phyloP scores from a whole-genome alignment of 2,797 vertebrate genomes.

The Pseudochromis fuscus region DNA sequence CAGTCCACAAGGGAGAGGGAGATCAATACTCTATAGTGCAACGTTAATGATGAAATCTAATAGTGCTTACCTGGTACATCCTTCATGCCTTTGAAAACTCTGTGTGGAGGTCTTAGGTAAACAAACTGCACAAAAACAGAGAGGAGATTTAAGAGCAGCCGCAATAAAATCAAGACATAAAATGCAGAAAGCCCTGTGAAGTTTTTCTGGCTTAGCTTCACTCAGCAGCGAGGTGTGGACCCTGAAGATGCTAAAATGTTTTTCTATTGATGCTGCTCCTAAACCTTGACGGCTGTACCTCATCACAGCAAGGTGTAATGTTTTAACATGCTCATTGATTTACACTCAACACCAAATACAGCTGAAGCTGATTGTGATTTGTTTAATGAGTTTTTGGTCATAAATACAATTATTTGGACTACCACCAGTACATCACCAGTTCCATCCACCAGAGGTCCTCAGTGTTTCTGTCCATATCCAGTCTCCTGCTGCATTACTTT shows the following conservation, averaged over 20 bases:
- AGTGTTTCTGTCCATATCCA: too few species aligned
- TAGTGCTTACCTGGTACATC: constrained; percentile 64
- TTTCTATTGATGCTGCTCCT: too few species aligned
- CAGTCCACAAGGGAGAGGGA: background rate
- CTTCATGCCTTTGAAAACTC: constrained; percentile 65
- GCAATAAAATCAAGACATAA: background rate
- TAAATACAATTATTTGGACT: too few species aligned
- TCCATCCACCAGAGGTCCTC: too few species aligned
- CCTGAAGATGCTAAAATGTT: too few species aligned
- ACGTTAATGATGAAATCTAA: constrained; percentile 4
- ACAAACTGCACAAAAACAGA: constrained; percentile 79
- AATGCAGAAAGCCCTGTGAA: constrained; percentile 2
- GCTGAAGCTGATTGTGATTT: too few species aligned
- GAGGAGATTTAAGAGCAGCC: constrained; percentile 13
- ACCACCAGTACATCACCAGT: too few species aligned
- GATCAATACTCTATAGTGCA: constrained; percentile 2
- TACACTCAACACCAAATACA: too few species aligned
- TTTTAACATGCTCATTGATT: background rate
- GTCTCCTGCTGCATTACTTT: too few species aligned
- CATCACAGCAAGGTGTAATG: too few species aligned
- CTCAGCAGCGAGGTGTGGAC: background rate
- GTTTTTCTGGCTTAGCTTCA: background rate
- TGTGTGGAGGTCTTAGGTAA: constrained; percentile 75
- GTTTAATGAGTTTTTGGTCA: too few species aligned
- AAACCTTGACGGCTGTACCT: background rate